Evolutionary conservation across 23 tunicate genomes (phyloP).

Genomic region (Phallusia fumigata): DNA sequence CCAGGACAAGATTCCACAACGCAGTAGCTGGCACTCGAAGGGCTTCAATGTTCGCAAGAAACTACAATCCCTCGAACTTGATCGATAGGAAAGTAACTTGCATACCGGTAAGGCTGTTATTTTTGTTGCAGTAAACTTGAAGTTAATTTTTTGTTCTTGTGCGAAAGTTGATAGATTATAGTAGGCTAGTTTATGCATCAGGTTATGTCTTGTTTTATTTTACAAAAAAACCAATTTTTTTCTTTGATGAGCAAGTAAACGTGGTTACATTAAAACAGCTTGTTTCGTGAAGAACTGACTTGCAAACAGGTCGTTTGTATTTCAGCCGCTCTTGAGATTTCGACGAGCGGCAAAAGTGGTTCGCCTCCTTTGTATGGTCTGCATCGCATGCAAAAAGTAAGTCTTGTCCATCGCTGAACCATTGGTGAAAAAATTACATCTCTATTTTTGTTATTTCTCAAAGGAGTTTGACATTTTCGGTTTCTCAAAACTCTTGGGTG

Average conservation of each 20-base stretch:
- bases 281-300: no score
- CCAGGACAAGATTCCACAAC: conserved; percentile 16
- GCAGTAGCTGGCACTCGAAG: conserved; percentile 40
- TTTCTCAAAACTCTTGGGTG: conserved; percentile 91
- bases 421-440: neutral
- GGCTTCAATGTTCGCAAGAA: conserved; percentile 81
- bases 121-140: no score
- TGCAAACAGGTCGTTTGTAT: neutral
- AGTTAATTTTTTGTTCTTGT: neutral
- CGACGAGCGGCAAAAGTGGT: conserved; percentile 74
- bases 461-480: conserved; percentile 75
- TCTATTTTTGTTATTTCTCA: neutral
- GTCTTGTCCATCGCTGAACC: neutral
- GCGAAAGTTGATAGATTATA: no score
- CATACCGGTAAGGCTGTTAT: conserved; percentile 73
- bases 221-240: no score
- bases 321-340: conserved; percentile 75
- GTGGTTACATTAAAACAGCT: no score
- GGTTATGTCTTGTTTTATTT: no score
- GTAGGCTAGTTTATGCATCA: no score
- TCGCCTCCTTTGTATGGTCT: conserved; percentile 74
- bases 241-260: no score
- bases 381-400: conserved; percentile 88
- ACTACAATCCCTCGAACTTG: conserved; percentile 26
- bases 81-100: conserved; percentile 49